Conservation (phyloP, 2,113 vertebrate genomes). For the Diadophis punctatus region DNA sequence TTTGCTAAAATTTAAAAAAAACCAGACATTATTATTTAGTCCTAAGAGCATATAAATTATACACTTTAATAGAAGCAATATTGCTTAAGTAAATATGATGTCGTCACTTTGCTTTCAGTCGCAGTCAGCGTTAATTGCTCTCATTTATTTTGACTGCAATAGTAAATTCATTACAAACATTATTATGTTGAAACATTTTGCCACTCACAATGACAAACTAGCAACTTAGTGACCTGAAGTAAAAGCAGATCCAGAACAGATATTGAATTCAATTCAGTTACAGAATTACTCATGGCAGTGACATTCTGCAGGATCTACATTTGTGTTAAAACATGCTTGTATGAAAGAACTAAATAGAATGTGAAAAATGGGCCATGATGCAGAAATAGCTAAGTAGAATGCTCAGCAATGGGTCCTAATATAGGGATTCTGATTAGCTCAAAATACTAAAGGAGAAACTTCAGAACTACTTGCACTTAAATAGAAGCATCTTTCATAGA, state of each 20-base stretch:
- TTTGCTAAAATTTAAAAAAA: conserved; percentile 75
- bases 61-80: neutral
- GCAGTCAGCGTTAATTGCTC: neutral
- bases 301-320: neutral
- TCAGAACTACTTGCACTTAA: neutral
- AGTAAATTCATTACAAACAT: conserved; percentile 13
- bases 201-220: neutral
- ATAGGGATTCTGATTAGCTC: conserved; percentile 7
- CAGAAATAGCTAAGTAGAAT: neutral
- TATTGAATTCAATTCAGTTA: conserved; percentile 16
- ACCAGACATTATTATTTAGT: conserved; percentile 29
- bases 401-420: neutral
- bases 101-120: neutral
- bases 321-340: conserved; percentile 5
- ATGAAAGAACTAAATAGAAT: neutral
- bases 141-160: neutral
- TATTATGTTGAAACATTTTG: conserved; percentile 19
- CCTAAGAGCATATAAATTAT: conserved; percentile 17
- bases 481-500: neutral
- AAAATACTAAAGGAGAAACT: neutral
- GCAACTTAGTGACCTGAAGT: conserved; percentile 17
- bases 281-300: conserved; percentile 30
- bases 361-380: neutral
- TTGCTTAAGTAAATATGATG: conserved; percentile 12
- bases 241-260: neutral